Conservation (phyloP, 2,797 vertebrate genomes). For the Enteromius viviparus region DNA sequence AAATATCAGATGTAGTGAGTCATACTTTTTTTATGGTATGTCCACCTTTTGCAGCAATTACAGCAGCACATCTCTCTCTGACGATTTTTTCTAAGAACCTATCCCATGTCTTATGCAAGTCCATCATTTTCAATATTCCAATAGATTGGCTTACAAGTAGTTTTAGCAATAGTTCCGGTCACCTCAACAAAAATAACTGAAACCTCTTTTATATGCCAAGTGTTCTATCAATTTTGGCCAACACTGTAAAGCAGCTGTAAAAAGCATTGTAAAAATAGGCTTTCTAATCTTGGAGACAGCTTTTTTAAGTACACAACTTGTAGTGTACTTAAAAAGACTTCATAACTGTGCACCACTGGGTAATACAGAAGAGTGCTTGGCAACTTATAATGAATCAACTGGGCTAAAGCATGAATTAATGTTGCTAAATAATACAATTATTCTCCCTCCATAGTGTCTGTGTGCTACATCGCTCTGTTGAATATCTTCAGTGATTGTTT, state of each 20-base stretch:
- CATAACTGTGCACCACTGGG: background rate
- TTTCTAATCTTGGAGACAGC: background rate
- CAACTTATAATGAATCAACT: background rate
- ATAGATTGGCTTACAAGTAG: background rate
- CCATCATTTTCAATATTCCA: background rate
- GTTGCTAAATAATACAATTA: background rate
- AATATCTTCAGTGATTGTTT: slow-evolving; percentile 18
- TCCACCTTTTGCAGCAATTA: background rate
- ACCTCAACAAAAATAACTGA: background rate
- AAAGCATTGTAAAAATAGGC: no score
- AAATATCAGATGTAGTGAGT: background rate
- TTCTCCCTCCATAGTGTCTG: background rate
- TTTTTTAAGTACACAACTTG: background rate
- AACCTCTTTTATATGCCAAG: background rate
- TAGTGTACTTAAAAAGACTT: background rate
- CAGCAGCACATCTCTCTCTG: background rate
- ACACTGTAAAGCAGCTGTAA: background rate
- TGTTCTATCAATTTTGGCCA: background rate
- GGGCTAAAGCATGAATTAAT: background rate
- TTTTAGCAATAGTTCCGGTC: background rate
- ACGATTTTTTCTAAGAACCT: background rate
- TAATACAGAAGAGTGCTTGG: background rate
- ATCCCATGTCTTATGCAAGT: background rate
- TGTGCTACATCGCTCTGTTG: background rate
- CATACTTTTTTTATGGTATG: background rate